phyloP scores from a whole-genome alignment of 1,140 invertebrate species.

The Heliconius hewitsoni region DNA sequence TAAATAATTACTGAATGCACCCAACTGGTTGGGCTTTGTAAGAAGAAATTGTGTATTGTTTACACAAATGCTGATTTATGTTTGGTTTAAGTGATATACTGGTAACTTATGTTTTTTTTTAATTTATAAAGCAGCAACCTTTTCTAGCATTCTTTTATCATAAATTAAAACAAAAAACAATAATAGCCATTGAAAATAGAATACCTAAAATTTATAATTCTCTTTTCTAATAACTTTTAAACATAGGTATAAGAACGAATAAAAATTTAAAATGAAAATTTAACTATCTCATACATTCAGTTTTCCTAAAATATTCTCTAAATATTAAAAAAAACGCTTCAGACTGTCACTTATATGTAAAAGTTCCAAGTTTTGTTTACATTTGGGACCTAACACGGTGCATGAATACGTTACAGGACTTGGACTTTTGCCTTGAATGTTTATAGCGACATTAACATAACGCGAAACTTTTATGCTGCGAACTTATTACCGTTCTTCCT shows the following conservation, averaged over 20 bases:
- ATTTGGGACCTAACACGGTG: constrained; percentile 42
- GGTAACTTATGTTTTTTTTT: neutral
- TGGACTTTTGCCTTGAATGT: constrained; percentile 55
- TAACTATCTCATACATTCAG: neutral
- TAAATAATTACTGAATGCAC: constrained; percentile 47
- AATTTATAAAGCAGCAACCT: no score
- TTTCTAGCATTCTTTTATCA: no score
- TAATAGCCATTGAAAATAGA: no score
- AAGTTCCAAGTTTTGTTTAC: constrained; percentile 46
- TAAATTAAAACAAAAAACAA: no score
- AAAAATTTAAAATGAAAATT: neutral
- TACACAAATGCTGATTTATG: constrained; percentile 35
- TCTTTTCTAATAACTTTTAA: no score
- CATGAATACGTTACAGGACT: constrained; percentile 57
- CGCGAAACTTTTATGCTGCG: constrained; percentile 16
- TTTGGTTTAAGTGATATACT: constrained; percentile 9
- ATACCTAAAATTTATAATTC: no score
- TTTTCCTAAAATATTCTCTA: neutral
- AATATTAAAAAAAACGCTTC: constrained; percentile 9
- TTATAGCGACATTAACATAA: constrained; percentile 51
- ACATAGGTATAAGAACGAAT: no score
- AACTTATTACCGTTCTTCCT: constrained; percentile 4
- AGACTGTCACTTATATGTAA: constrained; percentile 17
- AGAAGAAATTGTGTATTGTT: constrained; percentile 33
- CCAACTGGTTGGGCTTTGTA: constrained; percentile 41